Base-by-base conservation (phyloP, 2,797 vertebrate species). In the Vireo griseus region DNA sequence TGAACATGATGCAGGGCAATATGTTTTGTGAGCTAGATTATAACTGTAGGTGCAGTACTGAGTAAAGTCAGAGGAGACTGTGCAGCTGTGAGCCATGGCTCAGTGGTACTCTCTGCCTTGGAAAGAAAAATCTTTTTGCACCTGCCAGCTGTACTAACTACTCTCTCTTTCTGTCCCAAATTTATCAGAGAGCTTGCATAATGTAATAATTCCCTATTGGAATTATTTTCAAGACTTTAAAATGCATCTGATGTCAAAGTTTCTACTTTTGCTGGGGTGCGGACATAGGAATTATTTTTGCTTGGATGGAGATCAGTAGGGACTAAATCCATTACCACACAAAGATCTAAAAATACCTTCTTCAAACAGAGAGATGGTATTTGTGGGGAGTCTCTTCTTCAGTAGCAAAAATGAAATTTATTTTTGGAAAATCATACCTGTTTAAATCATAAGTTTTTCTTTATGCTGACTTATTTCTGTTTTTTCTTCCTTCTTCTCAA, bases 211-310 rank as follows among this genome's bases (percentile, higher is more conserved):
- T 92, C 14, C 42, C 33, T 63, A 7, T 3, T 83, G 48, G n/a
- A 79, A 67, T 67, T 88, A 50, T 80, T 88, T 78, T 88, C 16
- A 85, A 77, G 31, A n/a, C 39, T 81, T 78, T 39, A 68, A 77
- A 63, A 69, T 3, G 51, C 22, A 63, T 81, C 50, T 54, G 31
- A 68, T 84, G 37, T 57, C 39, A 74, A 79, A 93, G 39, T 58
- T 24, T 48, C 19, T 51, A 6, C 31, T 76, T 92, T 62, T 10
- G 3, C 51, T 50, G 21, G 47, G 21, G 10, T 6, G 16, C 58
- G 68, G 57, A 35, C 33, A 20, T 13, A 65, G 48, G 52, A 65
- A 77, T 84, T 63, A 42, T 24, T 90, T 92, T 72, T 88, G 33
- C 61, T 82, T 86, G 71, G n/a, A 40, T 77, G 44, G 13, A 16